phyloP scores from a whole-genome alignment of 2,113 vertebrate genomes.

The Tachuris rubrigastra region DNA sequence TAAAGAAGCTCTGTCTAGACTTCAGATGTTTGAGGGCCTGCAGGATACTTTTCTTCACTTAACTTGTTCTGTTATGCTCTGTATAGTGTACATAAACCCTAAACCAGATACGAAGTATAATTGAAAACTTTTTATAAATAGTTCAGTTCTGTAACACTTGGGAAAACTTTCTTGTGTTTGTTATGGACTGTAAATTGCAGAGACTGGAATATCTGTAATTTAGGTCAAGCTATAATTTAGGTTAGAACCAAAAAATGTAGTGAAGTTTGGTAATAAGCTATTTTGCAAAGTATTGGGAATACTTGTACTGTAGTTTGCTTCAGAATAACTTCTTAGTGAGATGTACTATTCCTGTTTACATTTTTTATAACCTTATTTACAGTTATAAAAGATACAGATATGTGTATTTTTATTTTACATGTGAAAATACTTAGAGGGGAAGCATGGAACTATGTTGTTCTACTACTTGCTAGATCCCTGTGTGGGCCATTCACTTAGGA shows the following conservation, averaged over 20 bases:
- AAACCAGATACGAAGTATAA: neutral
- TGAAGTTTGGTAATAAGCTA: neutral
- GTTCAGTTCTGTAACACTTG: neutral
- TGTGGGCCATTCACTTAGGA: neutral
- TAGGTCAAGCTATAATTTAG: constrained; percentile 43
- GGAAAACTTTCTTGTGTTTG: neutral
- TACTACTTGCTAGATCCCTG: neutral
- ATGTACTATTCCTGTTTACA: neutral
- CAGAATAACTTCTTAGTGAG: neutral
- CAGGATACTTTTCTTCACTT: neutral
- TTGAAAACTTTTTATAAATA: neutral
- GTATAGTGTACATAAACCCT: neutral
- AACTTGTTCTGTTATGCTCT: neutral
- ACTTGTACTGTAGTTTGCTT: neutral
- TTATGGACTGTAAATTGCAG: neutral
- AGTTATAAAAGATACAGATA: neutral
- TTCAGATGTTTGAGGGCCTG: neutral
- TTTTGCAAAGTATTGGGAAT: neutral
- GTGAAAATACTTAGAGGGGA: neutral
- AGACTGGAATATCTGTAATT: neutral
- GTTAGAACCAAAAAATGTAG: neutral
- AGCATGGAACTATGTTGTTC: neutral
- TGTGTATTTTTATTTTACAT: neutral
- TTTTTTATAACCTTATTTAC: neutral
- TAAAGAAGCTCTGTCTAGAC: neutral